Conservation (phyloP, 2,113 vertebrate genomes). For the Asarcornis scutulata region DNA sequence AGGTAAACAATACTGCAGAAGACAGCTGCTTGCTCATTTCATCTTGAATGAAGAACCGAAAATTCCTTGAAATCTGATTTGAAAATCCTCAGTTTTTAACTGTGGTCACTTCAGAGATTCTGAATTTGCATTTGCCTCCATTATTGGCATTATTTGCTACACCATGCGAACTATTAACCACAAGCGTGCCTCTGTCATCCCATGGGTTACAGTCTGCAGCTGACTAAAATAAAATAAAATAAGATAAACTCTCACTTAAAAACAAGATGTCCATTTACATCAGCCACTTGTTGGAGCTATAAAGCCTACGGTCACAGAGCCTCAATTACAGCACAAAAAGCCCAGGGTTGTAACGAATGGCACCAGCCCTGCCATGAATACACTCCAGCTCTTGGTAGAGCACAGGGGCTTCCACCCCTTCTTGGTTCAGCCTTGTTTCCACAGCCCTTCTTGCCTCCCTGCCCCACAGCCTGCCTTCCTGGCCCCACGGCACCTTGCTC, state of each 20-base stretch:
- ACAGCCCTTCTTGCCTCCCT: not conserved
- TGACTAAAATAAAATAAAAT: too few species aligned
- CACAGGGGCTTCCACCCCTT: not conserved
- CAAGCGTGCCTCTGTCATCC: not conserved
- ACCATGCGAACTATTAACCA: not conserved
- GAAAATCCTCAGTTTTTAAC: not conserved
- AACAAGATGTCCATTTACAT: not conserved
- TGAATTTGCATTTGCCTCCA: not conserved
- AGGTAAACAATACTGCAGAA: not conserved
- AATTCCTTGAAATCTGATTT: not conserved
- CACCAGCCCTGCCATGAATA: not conserved
- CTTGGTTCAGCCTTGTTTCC: not conserved
- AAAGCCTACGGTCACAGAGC: not conserved
- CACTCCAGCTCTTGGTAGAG: not conserved
- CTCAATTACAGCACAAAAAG: not conserved
- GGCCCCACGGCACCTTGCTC: not conserved
- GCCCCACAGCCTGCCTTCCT: fast-evolving
- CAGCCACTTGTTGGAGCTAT: not conserved
- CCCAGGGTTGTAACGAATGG: not conserved
- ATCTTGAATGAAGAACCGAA: not conserved
- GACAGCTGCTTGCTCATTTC: not conserved
- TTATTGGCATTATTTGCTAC: too few species aligned
- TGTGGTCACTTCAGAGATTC: not conserved
- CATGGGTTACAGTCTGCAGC: not conserved
- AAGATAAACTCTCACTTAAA: not conserved